Conservation (phyloP, 2,797 vertebrate genomes). For the Potorous gilbertii region DNA sequence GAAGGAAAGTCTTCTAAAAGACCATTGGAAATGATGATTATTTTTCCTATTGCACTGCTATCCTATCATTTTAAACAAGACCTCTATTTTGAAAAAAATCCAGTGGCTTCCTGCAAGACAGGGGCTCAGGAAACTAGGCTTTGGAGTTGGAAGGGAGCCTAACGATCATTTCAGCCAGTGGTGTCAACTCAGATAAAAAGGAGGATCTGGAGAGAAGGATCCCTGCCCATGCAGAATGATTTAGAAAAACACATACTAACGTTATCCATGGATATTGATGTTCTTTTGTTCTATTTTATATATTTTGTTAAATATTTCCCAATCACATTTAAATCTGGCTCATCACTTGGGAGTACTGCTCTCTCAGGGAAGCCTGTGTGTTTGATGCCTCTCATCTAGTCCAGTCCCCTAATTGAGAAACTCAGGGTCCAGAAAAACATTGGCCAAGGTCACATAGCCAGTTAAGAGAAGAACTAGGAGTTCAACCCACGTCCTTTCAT, state of each 20-base stretch:
- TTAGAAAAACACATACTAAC: background rate
- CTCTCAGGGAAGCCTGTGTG: background rate
- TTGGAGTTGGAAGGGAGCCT: background rate
- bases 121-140: background rate
- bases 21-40: background rate
- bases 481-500: background rate
- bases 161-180: background rate
- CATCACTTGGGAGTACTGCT: background rate
- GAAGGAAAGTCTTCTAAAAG: background rate
- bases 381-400: background rate
- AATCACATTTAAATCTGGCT: background rate
- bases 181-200: background rate
- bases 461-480: background rate
- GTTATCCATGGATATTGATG: background rate
- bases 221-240: background rate
- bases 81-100: background rate
- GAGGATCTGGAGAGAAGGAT: background rate
- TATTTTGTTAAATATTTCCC: background rate
- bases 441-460: background rate
- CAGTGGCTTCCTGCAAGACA: background rate
- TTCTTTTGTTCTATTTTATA: background rate
- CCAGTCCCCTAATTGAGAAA: background rate
- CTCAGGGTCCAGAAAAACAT: background rate
- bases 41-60: background rate
- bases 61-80: background rate